Conservation (phyloP, 2,888 invertebrate genomes). For the Hemaris fuciformis region DNA sequence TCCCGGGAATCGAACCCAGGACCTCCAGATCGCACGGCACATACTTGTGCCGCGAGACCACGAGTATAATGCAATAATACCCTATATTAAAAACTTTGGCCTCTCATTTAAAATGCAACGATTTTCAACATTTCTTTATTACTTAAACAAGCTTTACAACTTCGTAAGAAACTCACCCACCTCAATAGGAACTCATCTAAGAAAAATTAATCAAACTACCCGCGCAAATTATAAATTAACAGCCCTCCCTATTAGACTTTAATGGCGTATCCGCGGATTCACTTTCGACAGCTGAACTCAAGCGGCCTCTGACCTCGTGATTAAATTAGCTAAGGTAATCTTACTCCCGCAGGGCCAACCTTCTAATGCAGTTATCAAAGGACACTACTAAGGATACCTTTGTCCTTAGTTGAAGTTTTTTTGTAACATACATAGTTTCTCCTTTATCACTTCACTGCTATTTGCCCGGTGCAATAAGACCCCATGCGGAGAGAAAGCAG, state of each 20-base stretch:
- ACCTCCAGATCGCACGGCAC: too few relatives aligned
- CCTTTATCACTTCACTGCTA: too few relatives aligned
- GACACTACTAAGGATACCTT: background rate
- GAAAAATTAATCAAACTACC: background rate
- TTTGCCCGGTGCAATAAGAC: too few relatives aligned
- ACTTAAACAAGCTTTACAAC: background rate
- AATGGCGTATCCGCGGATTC: background rate
- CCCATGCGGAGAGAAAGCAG: too few relatives aligned
- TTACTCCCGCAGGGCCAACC: background rate
- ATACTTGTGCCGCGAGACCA: too few relatives aligned
- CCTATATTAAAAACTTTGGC: too few relatives aligned
- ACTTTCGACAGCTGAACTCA: slow-evolving; percentile 7
- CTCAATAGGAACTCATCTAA: slow-evolving; percentile 1
- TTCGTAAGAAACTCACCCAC: background rate
- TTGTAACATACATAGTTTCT: too few relatives aligned
- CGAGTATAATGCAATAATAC: too few relatives aligned
- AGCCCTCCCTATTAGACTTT: background rate
- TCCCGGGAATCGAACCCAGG: too few relatives aligned
- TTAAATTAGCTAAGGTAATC: slow-evolving; percentile 14
- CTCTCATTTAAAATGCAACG: too few relatives aligned
- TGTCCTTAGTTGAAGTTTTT: background rate
- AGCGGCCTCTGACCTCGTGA: slow-evolving; percentile 1
- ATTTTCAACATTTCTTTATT: background rate
- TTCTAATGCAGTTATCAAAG: slow-evolving; percentile 2
- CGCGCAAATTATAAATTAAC: background rate